Conservation (phyloP, 2,888 invertebrate genomes). For the Prenolepis imparis region DNA sequence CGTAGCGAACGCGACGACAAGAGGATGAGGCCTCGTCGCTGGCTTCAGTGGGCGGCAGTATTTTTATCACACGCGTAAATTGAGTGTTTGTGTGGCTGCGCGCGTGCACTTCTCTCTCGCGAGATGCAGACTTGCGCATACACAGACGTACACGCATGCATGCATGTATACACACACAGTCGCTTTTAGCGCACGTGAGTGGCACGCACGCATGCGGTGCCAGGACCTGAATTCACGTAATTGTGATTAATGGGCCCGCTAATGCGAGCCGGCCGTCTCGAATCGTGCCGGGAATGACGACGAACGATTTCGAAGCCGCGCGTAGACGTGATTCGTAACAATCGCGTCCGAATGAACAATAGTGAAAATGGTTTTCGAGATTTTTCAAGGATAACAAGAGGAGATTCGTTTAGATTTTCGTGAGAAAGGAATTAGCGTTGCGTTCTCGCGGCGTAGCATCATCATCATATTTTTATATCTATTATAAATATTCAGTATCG, state of each 20-base stretch:
- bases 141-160: constrained; percentile 34
- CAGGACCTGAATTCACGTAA: constrained; percentile 83
- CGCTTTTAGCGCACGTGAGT: constrained; percentile 42
- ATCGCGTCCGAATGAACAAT: constrained; percentile 53
- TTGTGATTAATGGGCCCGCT: constrained; percentile 84
- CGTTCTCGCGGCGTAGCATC: constrained; percentile 8
- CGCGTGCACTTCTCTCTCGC: constrained; percentile 50
- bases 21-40: constrained; percentile 66
- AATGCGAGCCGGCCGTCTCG: constrained; percentile 77
- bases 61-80: constrained; percentile 74
- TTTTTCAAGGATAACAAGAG: constrained; percentile 45
- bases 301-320: constrained; percentile 73
- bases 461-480: neutral
- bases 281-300: constrained; percentile 77
- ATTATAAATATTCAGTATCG: too few species aligned
- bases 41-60: constrained; percentile 78
- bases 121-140: constrained; percentile 21
- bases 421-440: constrained; percentile 47
- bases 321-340: constrained; percentile 66
- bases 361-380: constrained; percentile 44
- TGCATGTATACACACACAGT: constrained; percentile 14
- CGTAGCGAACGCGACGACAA: constrained; percentile 75
- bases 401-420: constrained; percentile 28
- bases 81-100: constrained; percentile 68
- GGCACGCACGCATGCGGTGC: constrained; percentile 38